A percentile compares a stretch with the other conserved stretches of the same genome.
These are phyloP conservation scores for Euwallacea similis DNA, from an alignment of 1,140 invertebrate species.

Conservation along the genomic window DNA sequence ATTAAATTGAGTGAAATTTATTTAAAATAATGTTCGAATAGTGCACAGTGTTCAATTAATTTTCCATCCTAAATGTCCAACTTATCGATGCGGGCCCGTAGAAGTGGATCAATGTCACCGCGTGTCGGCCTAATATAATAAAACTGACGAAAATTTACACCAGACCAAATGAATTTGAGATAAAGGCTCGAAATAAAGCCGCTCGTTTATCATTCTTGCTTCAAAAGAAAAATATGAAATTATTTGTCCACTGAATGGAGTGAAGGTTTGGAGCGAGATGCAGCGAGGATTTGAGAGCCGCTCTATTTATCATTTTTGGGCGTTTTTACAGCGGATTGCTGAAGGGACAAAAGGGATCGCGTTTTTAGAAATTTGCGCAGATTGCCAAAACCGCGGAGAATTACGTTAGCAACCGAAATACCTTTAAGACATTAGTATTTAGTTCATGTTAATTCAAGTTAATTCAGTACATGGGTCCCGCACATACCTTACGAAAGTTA, in stretches of 20 bases:
- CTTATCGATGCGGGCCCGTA: neutral
- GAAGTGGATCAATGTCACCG: neutral
- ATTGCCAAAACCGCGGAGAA: too few relatives aligned
- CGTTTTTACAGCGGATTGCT: neutral
- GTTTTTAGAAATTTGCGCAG: too few relatives aligned
- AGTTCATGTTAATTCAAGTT: too few relatives aligned
- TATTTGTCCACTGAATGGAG: conserved; percentile 25
- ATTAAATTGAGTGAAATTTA: conserved; percentile 12
- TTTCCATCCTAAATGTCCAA: neutral
- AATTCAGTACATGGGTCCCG: too few relatives aligned
- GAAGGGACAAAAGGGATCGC: too few relatives aligned
- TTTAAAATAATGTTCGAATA: conserved; percentile 10
- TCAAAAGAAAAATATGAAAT: conserved; percentile 30
- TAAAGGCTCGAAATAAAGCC: conserved; percentile 26
- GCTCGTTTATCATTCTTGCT: conserved; percentile 20
- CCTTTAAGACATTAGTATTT: too few relatives aligned
- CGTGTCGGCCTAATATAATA: neutral
- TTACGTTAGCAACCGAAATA: too few relatives aligned
- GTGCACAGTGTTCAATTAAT: too few relatives aligned
- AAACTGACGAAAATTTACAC: conserved; percentile 24
- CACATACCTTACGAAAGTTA: too few relatives aligned
- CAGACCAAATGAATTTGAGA: conserved; percentile 27
- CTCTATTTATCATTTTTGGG: conserved; percentile 17
- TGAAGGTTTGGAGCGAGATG: conserved; percentile 5
- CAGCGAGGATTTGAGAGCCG: conserved; percentile 9